A percentile compares a stretch with the other conserved stretches of the same genome.
phyloP scores from a whole-genome alignment of 2,113 vertebrate species.

The Atherinomorus stipes region DNA sequence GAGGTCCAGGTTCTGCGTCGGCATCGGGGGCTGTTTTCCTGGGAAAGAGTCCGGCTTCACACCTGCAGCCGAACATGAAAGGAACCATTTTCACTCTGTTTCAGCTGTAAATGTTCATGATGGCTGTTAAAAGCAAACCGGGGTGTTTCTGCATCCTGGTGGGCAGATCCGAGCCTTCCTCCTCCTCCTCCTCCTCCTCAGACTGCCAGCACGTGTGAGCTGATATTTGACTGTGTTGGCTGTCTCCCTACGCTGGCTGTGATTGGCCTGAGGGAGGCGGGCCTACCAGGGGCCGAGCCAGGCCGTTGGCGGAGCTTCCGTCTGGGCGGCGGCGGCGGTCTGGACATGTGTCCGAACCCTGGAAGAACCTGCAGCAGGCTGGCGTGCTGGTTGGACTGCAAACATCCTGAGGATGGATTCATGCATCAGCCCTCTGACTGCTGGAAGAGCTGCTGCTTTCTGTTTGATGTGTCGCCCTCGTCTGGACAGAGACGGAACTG shows the following conservation, averaged over 20 bases:
- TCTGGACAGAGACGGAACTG: slow-evolving; percentile 68
- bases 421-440: not conserved
- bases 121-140: too few species aligned
- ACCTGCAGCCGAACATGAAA: too few species aligned
- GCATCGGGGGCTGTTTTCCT: too few species aligned
- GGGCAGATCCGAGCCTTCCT: too few species aligned
- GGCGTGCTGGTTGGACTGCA: not conserved
- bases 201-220: slow-evolving; percentile 32
- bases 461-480: slow-evolving; percentile 72
- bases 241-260: slow-evolving; percentile 69
- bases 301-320: slow-evolving; percentile 73
- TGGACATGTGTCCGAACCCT: slow-evolving; percentile 68
- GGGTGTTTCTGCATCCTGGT: too few species aligned
- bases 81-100: too few species aligned
- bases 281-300: slow-evolving; percentile 64
- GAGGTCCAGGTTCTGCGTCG: too few species aligned
- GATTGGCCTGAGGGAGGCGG: slow-evolving; percentile 68
- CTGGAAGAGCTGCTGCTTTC: slow-evolving; percentile 19
- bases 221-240: slow-evolving; percentile 71
- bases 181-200: not conserved
- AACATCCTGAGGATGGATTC: slow-evolving; percentile 25
- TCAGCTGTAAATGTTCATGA: too few species aligned
- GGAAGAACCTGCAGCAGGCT: slow-evolving; percentile 20
- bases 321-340: slow-evolving; percentile 69
- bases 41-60: too few species aligned